Conservation (phyloP, 2,888 invertebrate genomes). For the Acronicta aceris region DNA sequence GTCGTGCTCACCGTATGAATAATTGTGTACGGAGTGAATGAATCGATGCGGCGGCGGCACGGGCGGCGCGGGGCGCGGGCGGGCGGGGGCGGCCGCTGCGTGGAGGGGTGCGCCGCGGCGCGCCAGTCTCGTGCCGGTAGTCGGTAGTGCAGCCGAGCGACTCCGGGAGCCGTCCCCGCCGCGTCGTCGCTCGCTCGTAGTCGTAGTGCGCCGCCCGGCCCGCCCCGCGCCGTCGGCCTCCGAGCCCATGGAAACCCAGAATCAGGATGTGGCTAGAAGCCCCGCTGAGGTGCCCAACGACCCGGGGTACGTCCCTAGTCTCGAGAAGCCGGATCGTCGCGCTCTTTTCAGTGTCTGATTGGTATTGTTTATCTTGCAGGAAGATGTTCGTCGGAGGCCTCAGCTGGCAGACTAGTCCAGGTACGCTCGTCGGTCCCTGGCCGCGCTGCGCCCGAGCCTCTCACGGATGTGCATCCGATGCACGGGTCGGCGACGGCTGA, state of each 20-base stretch:
- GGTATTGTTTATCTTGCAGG: slow-evolving; percentile 93
- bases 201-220: slow-evolving; percentile 88
- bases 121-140: slow-evolving; percentile 92
- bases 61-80: slow-evolving; percentile 70
- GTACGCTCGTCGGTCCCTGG: slow-evolving; percentile 90
- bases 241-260: slow-evolving; percentile 92
- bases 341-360: slow-evolving; percentile 72
- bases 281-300: slow-evolving; percentile 98
- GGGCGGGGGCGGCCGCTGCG: slow-evolving; percentile 75
- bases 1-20: slow-evolving; percentile 86
- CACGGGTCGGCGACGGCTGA: slow-evolving; percentile 72
- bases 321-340: slow-evolving; percentile 51
- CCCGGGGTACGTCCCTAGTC: slow-evolving; percentile 93
- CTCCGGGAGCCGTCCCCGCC: slow-evolving; percentile 90
- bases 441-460: slow-evolving; percentile 69
- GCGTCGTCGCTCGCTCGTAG: slow-evolving; percentile 89
- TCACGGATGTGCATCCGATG: slow-evolving; percentile 80
- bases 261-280: slow-evolving; percentile 94
- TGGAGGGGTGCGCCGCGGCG: slow-evolving; percentile 85
- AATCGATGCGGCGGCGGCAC: slow-evolving; percentile 85
- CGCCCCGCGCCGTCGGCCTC: slow-evolving; percentile 81
- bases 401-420: slow-evolving; percentile 99
- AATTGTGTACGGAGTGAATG: slow-evolving; percentile 88
- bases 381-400: slow-evolving; percentile 99
- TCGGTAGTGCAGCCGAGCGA: slow-evolving; percentile 91